Evolutionary conservation across 2,113 vertebrate genomes (phyloP), one percentile per base, ranked within the genome.

Genomic region (Hiodon alosoides): DNA sequence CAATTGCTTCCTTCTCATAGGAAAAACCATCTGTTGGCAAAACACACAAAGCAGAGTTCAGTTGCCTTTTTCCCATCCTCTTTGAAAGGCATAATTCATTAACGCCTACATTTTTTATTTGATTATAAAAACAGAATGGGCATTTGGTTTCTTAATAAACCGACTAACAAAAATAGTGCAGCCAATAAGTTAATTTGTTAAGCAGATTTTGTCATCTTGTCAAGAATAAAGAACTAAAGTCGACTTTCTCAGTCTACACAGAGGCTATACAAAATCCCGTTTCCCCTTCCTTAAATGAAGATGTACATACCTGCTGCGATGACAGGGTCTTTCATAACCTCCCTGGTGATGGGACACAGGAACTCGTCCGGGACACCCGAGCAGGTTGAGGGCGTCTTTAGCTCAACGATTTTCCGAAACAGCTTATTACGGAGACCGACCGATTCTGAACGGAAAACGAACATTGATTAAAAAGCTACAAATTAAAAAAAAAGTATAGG

Each of bases 1-100:
- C 92, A 46, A 99, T 94, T 47, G 96, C 97, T 64, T 92, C 92
- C 72, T 90, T 93, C 86, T 99, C 97, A 66, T 98, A 98, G 0
- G 97, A 98, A 81, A 95, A 98, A 46, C 97, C 97, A 83, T 99
- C 97, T 99, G 79, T 83, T 83, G 72, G n/a, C 82, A 79, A 64
- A 60, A 69, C 76, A 48, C 10, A 62, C 4, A 54, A 60, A 69
- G 58, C 13, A 55, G 11, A 11, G 14, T 47, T 14, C 31, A 31
- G 31, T 31, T 66, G 31, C 7, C 9, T 9, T 66, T 66, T 66
- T 3, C 6, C 57, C 13, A 62, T 4, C 52, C 2, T 1, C 14
- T 68, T 52, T 52, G 2, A 52, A 50, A 51, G 58, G 14, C 14
- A 9, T 11, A 11, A 59, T 59, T 3, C 9, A 8, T 6, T 6